These are phyloP conservation scores for Hydrocynus forskahlii DNA, from an alignment of 2,797 vertebrate genomes.

Conservation along the genomic window DNA sequence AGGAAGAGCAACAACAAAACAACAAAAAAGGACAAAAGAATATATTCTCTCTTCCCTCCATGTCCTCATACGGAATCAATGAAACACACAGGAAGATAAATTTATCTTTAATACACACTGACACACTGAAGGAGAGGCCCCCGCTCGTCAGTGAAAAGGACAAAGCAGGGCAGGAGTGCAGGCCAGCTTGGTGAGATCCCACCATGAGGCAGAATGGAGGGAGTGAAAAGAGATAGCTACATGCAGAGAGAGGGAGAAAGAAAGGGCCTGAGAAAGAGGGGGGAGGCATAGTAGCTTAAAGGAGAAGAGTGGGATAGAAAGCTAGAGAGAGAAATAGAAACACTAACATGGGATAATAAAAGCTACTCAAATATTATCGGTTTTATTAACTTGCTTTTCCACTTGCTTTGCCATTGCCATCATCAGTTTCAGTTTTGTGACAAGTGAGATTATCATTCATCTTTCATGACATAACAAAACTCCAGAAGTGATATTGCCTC, in stretches of 20 bases:
- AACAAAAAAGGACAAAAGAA: slow-evolving; percentile 1
- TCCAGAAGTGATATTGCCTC: not conserved
- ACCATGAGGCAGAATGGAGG: not conserved
- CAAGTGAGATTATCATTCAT: too few relatives aligned
- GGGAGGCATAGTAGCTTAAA: not conserved
- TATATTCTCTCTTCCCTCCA: slow-evolving; percentile 16
- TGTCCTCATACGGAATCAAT: slow-evolving; percentile 36
- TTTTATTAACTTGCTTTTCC: too few relatives aligned
- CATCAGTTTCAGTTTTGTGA: too few relatives aligned
- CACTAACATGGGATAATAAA: too few relatives aligned
- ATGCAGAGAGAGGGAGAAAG: not conserved
- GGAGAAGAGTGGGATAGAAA: not conserved
- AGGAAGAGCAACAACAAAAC: slow-evolving; percentile 16
- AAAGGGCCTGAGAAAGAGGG: not conserved
- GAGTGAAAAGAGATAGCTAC: not conserved
- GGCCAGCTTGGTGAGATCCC: slow-evolving; percentile 14
- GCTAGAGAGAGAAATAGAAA: not conserved
- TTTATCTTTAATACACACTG: slow-evolving; percentile 45
- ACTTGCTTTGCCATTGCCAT: too few relatives aligned
- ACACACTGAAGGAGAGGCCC: slow-evolving; percentile 37
- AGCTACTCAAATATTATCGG: too few relatives aligned
- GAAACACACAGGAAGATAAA: slow-evolving; percentile 42
- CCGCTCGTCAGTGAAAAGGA: slow-evolving; percentile 20
- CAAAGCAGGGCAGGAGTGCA: slow-evolving; percentile 14
- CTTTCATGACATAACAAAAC: too few relatives aligned